These are phyloP conservation scores for Anguilla obscura DNA, from an alignment of 2,797 vertebrate species.

Conservation along the genomic window DNA sequence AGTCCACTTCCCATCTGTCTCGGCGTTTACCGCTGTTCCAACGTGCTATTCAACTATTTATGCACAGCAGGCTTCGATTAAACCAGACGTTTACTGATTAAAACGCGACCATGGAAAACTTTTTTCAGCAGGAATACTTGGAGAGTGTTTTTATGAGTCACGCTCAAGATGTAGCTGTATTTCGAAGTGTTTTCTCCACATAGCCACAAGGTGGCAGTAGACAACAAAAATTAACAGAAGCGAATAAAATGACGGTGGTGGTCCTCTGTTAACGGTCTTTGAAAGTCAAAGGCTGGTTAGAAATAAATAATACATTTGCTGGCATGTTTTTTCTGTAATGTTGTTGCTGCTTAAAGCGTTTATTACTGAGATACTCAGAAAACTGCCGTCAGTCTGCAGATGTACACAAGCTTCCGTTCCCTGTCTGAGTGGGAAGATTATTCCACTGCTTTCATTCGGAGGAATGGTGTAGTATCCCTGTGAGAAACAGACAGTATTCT, in stretches of 20 bases:
- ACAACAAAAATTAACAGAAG: constrained; percentile 36
- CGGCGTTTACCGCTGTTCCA: neutral
- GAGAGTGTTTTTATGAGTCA: neutral
- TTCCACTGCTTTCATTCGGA: neutral
- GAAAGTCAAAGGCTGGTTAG: neutral
- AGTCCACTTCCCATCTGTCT: constrained; percentile 7
- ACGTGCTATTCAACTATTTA: neutral
- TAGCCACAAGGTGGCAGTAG: constrained; percentile 62
- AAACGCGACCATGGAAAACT: neutral
- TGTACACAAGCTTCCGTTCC: neutral
- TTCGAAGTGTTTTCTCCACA: constrained; percentile 21
- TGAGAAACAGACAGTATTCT: too few relatives aligned
- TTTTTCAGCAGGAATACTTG: neutral
- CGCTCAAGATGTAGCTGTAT: neutral
- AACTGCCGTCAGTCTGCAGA: too few relatives aligned
- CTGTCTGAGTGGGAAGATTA: neutral
- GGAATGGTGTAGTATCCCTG: neutral
- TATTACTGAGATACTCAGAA: too few relatives aligned
- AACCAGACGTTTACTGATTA: neutral
- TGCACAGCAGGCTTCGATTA: neutral
- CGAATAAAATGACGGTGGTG: neutral
- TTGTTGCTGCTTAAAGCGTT: neutral
- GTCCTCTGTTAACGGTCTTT: neutral
- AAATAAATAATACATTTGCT: neutral
- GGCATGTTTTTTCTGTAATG: neutral